These are phyloP conservation scores for Tretioscincus oriximinensis DNA, from an alignment of 2,113 vertebrate genomes.

Conservation along the genomic window DNA sequence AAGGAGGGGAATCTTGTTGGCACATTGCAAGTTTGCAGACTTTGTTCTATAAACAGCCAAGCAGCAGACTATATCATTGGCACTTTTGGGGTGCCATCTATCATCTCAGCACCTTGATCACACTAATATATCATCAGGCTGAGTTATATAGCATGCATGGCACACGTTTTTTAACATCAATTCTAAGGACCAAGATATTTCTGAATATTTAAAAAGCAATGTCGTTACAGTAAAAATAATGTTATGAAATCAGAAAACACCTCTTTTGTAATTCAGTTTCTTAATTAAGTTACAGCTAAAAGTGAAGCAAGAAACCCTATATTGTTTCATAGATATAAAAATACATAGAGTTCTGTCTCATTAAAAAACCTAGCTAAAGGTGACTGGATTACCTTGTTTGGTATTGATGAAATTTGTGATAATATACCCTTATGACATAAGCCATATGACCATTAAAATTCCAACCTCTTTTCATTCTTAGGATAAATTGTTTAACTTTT, in stretches of 20 bases:
- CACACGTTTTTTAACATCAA: neutral
- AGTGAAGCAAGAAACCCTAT: neutral
- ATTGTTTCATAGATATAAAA: slow-evolving; percentile 20
- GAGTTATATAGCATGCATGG: slow-evolving; percentile 22
- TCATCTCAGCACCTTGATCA: slow-evolving; percentile 38
- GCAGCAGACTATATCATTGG: neutral
- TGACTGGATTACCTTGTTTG: neutral
- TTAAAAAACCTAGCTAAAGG: neutral
- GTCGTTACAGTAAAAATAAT: neutral
- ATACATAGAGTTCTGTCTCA: slow-evolving; percentile 3
- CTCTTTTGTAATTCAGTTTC: slow-evolving; percentile 16
- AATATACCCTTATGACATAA: neutral
- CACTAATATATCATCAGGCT: slow-evolving; percentile 28
- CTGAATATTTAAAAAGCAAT: slow-evolving; percentile 1
- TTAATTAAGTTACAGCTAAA: slow-evolving; percentile 1
- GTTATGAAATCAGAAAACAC: neutral
- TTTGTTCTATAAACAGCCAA: slow-evolving; percentile 36
- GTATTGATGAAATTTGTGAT: neutral
- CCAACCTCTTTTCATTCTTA: no score
- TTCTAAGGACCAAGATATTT: slow-evolving; percentile 5
- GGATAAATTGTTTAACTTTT: neutral
- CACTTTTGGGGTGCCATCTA: slow-evolving; percentile 24
- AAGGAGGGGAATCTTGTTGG: slow-evolving; percentile 45
- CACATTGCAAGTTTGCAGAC: slow-evolving; percentile 32
- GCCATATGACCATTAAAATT: neutral